Conservation (phyloP, 1,140 invertebrate species). For the Eumaeus atala region DNA sequence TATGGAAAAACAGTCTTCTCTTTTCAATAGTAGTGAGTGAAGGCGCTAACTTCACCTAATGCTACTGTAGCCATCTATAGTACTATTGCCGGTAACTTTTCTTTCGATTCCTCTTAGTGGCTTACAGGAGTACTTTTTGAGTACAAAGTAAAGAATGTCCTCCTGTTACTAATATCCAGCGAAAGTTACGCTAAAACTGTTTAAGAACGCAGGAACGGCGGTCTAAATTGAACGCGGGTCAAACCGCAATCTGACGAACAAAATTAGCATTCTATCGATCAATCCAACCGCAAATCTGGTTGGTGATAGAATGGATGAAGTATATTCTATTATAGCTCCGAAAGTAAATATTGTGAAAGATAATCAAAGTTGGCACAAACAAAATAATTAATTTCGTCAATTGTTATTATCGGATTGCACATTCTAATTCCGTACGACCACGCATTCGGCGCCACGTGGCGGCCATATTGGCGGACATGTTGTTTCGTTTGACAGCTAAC, state of each 20-base stretch:
- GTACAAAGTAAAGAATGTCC: no score
- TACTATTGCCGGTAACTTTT: no score
- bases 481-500: conserved; percentile 23
- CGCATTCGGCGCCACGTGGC: conserved; percentile 31
- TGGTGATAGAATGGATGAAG: background rate
- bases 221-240: background rate
- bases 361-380: conserved; percentile 17
- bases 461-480: conserved; percentile 28
- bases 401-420: conserved; percentile 25
- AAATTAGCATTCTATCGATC: background rate
- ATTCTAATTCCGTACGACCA: conserved; percentile 26
- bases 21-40: no score
- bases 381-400: conserved; percentile 23
- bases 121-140: no score
- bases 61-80: no score
- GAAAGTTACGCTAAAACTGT: no score
- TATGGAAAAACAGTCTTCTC: no score
- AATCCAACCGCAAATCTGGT: background rate
- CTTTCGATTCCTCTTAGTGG: no score
- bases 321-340: no score
- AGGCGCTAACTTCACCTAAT: no score
- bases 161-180: no score
- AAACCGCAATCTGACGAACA: background rate
- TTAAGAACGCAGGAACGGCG: background rate
- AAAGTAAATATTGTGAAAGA: background rate